Evolutionary conservation across 2,113 vertebrate species (phyloP), one percentile per base, ranked within the genome.

Genomic region (Scatophagus argus): DNA sequence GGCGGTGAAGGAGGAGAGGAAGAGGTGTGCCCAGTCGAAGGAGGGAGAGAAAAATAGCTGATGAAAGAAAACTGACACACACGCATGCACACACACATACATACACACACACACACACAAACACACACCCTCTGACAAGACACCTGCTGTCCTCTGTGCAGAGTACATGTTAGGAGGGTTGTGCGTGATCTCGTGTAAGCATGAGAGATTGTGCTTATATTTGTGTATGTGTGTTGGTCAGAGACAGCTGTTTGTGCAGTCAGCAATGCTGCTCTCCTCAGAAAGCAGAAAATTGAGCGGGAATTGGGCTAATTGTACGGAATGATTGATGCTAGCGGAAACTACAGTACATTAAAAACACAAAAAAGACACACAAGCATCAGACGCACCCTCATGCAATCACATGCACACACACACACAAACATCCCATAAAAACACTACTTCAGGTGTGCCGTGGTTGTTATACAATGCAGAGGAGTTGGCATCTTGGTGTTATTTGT

Each of bases 261-360:
- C 96, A 96, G 94, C 92, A 93, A 90, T 87, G 91, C 94, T 91
- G 92, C 93, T 94, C 94, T 96, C 96, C 95, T 94, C 95, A 94
- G 85, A 95, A 96, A 95, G 95, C 95, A 95, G 95, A 95, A 96
- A 96, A 92, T 94, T 93, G 94, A 93, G 94, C 93, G 89, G 91
- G 92, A 95, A 96, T 96, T 95, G 96, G 95, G 95, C 96, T 97
- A 96, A 96, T 96, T 96, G 96, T 92, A 88, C 74, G 84, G 94
- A 96, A 96, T 96, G 96, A 97, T 96, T 96, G 96, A 97, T 97
- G 96, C 96, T 95, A 94, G 95, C 93, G 94, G 93, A 96, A 96
- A 94, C 94, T 96, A 93, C 94, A 94, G 96, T 95, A 94, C 95
- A 93, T 96, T 95, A 93, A 93, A 93, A 95, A 95, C 93, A 96